phyloP scores from a whole-genome alignment of 2,888 invertebrate genomes.

The Patella pellucida region DNA sequence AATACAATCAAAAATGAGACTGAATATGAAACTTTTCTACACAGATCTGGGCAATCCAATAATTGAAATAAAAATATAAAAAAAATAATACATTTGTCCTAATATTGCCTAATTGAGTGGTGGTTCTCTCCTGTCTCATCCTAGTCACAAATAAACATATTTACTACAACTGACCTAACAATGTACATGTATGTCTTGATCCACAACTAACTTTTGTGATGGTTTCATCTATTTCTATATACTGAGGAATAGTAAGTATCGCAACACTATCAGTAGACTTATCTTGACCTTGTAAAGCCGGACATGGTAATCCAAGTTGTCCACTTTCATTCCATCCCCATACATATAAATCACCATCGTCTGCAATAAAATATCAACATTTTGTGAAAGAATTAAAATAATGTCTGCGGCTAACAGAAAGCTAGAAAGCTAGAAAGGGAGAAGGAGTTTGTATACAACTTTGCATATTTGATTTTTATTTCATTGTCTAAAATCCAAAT shows the following conservation, averaged over 20 bases:
- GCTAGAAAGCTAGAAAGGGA: too few species aligned
- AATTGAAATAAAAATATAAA: not conserved
- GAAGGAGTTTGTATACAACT: too few species aligned
- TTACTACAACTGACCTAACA: conserved; percentile 70
- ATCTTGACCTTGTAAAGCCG: not conserved
- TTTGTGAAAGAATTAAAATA: not conserved
- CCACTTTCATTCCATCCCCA: conserved; percentile 95
- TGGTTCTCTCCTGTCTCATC: too few species aligned
- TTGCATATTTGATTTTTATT: too few species aligned
- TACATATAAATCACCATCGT: conserved; percentile 82
- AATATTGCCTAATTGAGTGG: too few species aligned
- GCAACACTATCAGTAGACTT: conserved; percentile 15
- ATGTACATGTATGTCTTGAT: conserved; percentile 80
- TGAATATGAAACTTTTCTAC: not conserved
- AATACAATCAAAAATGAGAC: conserved; percentile 35
- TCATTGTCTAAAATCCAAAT: too few species aligned
- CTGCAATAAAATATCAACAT: conserved; percentile 39
- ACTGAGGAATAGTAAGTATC: not conserved
- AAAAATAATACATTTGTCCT: too few species aligned
- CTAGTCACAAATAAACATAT: not conserved
- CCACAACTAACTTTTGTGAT: conserved; percentile 79
- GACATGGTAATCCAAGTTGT: conserved; percentile 80
- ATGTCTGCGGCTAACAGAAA: too few species aligned
- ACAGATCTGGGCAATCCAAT: not conserved
- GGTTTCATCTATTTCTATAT: not conserved